phyloP scores from a whole-genome alignment of 2,113 vertebrate genomes.

The Dipodomys merriami region DNA sequence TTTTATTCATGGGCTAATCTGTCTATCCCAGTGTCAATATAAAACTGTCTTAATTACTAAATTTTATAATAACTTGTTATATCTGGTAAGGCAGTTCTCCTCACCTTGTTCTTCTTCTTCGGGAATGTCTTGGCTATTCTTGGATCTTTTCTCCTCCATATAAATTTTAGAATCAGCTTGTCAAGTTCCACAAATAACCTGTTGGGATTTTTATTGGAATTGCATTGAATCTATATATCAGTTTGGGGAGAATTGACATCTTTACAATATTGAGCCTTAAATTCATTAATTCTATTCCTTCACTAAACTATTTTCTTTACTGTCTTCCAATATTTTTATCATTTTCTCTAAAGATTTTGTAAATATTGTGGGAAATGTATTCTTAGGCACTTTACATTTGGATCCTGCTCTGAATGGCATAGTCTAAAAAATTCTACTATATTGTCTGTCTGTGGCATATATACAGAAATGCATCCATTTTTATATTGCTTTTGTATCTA shows the following conservation, averaged over 20 bases:
- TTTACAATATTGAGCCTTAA: conserved; percentile 73
- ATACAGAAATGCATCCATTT: conserved; percentile 55
- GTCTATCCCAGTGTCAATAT: conserved; percentile 59
- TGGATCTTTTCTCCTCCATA: conserved; percentile 81
- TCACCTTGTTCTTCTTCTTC: conserved; percentile 83
- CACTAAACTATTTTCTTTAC: conserved; percentile 54
- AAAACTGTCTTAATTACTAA: conserved; percentile 61
- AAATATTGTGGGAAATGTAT: conserved; percentile 64
- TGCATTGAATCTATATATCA: conserved; percentile 80
- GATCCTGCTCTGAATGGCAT: conserved; percentile 43
- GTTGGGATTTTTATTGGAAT: conserved; percentile 83
- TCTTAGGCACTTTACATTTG: conserved; percentile 57
- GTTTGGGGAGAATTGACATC: conserved; percentile 76
- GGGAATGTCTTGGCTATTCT: conserved; percentile 81
- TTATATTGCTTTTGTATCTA: conserved; percentile 47
- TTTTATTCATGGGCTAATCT: neutral
- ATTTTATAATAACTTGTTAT: conserved; percentile 59
- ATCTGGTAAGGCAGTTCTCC: conserved; percentile 79
- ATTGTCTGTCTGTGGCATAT: conserved; percentile 37
- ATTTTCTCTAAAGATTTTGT: conserved; percentile 55
- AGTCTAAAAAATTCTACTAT: conserved; percentile 32
- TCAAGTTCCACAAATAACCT: conserved; percentile 82
- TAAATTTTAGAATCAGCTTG: conserved; percentile 83
- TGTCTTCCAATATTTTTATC: conserved; percentile 51
- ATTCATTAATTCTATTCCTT: conserved; percentile 48